phyloP scores from a whole-genome alignment of 2,888 invertebrate genomes.

The Monopis laevigella region DNA sequence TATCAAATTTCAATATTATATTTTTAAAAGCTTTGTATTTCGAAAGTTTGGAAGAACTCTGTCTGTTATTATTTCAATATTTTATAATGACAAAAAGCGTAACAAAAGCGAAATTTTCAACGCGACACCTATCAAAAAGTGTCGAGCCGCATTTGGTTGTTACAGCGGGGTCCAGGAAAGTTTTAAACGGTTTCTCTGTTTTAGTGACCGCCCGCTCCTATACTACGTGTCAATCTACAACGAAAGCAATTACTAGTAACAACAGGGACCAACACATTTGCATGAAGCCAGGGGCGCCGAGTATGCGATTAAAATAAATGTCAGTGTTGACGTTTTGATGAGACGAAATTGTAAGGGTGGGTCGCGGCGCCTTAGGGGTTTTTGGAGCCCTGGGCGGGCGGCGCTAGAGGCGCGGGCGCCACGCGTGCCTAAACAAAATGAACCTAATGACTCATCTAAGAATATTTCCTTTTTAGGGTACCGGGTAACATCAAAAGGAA shows the following conservation, averaged over 20 bases:
- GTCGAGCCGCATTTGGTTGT: too few relatives aligned
- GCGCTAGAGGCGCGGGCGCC: conserved; percentile 2
- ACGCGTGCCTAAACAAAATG: conserved; percentile 11
- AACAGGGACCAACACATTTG: conserved; percentile 14
- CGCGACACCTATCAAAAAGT: too few relatives aligned
- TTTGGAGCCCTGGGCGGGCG: conserved; percentile 1
- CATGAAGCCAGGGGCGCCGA: conserved; percentile 31
- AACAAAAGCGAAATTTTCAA: too few relatives aligned
- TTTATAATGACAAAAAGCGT: too few relatives aligned
- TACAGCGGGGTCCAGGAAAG: conserved; percentile 25
- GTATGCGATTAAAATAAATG: conserved; percentile 44
- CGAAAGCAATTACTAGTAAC: conserved; percentile 46
- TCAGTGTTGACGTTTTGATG: conserved; percentile 65
- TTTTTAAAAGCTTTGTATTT: too few relatives aligned
- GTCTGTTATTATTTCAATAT: too few relatives aligned
- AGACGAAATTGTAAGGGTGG: conserved; percentile 46
- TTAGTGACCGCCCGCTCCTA: conserved; percentile 21
- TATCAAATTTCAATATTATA: too few relatives aligned
- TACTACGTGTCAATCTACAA: conserved; percentile 47
- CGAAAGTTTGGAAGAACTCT: too few relatives aligned
- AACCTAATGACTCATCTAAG: conserved; percentile 6
- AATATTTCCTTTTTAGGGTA: conserved; percentile 2
- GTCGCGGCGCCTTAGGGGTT: background rate
- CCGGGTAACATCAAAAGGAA: background rate
- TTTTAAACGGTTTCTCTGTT: conserved; percentile 40